phyloP scores from a whole-genome alignment of 2,797 vertebrate species.

The Linurgus olivaceus region DNA sequence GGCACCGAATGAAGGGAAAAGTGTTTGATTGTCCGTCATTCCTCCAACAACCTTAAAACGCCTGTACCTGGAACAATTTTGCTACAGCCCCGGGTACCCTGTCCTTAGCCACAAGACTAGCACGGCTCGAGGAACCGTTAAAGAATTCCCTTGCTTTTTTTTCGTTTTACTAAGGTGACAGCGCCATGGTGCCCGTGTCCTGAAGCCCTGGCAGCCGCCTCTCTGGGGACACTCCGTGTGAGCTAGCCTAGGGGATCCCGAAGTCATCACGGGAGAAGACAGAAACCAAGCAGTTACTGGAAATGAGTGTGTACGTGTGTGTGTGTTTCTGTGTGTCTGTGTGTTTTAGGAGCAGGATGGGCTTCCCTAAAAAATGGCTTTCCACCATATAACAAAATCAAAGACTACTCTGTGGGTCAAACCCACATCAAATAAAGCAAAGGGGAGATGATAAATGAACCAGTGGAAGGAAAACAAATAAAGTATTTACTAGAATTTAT shows the following conservation, averaged over 20 bases:
- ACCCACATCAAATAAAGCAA: neutral
- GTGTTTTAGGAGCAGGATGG: neutral
- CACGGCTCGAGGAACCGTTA: accelerated
- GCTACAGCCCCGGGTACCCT: neutral
- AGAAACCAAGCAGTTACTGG: neutral
- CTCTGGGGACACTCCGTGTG: neutral
- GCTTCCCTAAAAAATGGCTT: neutral
- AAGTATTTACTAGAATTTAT: neutral
- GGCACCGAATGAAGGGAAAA: neutral
- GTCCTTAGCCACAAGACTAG: neutral
- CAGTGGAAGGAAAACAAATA: neutral
- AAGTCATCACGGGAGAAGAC: neutral
- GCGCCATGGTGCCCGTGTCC: accelerated
- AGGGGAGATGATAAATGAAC: neutral
- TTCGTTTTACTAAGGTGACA: neutral
- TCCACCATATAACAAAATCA: neutral
- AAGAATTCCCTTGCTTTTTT: neutral
- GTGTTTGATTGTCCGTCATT: neutral
- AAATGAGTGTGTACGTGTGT: neutral
- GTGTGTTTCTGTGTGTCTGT: too few relatives aligned
- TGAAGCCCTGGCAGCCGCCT: neutral
- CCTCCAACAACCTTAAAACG: neutral
- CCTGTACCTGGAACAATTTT: neutral
- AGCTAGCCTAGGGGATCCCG: neutral
- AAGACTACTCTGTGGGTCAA: neutral